Base-by-base conservation (phyloP, 2,797 vertebrate species). In the Tenualosa ilisha region DNA sequence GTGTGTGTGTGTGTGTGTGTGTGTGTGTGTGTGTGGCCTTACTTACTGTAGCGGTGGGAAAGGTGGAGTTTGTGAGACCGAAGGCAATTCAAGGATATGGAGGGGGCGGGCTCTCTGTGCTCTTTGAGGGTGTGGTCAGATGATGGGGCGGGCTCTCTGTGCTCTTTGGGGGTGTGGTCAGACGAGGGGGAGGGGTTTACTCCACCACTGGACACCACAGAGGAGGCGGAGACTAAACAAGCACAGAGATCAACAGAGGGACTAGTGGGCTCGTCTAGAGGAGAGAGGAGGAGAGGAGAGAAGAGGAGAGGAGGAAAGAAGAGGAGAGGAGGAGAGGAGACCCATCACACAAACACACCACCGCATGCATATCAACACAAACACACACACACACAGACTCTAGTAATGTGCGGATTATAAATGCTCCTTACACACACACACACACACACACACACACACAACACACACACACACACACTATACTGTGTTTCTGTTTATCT, bases 11-110 rank as follows among this genome's bases (percentile, higher is more conserved):
- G 11, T 9, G 24, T 31, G 11, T 72, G 26, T 61, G 59, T 61
- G 59, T 7, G 59, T 61, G 6, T 9, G 59, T 59, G 56, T 59
- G 56, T 59, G 22, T 8, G 59, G 12, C 75, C 88, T 87, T 87
- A 97, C 98, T 99, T 94, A 99, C 98, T 98, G 96, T 97, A 97
- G 93, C 98, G 97, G 90, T 97, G 97, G 91, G 98, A 98, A 95
- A 98, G 98, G 95, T 1, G 40, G 72, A 43, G 40, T 40, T 79
- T 79, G 72, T 46, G 72, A 7, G 72, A 46, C 15, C 8, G 72
- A 79, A 98, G 97, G 87, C 97, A 96, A 93, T 95, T 95, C 84
- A 97, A 93, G 88, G 96, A 95, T 40, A 98, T 98, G 93, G 96
- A 97, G 91, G 99, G 98, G 92, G 97, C 97, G 89, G 97, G 97